Evolutionary conservation across 2,888 invertebrate species (phyloP).

Genomic region (Agapetus fuscipes): DNA sequence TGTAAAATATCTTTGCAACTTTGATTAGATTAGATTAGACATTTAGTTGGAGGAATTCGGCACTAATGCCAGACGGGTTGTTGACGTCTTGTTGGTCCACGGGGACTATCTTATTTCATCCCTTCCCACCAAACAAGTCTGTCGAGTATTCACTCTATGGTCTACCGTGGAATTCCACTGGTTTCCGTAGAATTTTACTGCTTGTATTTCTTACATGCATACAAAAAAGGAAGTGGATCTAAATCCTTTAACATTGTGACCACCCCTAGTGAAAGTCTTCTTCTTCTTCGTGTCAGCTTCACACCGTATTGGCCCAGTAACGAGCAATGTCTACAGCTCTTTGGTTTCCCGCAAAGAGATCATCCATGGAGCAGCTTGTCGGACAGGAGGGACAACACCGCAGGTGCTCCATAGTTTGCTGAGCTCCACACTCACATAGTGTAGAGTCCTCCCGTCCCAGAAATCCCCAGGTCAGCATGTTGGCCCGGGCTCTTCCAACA

Average conservation of each 20-base stretch:
- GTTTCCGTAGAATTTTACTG: no score
- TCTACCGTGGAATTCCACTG: no score
- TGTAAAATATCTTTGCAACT: no score
- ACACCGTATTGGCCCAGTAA: not conserved
- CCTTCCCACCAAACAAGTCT: no score
- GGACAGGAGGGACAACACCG: not conserved
- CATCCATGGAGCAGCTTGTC: not conserved
- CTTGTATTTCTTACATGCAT: no score
- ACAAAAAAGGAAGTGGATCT: no score
- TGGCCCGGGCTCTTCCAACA: not conserved
- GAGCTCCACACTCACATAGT: not conserved
- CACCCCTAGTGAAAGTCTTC: not conserved
- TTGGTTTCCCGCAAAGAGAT: not conserved
- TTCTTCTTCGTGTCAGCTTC: not conserved
- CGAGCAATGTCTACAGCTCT: not conserved
- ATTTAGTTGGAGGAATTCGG: no score
- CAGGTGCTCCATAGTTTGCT: not conserved
- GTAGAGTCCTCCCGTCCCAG: not conserved
- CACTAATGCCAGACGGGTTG: no score
- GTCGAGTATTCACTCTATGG: no score
- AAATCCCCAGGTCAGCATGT: not conserved
- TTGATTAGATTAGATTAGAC: no score
- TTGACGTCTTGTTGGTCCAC: no score
- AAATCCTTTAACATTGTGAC: constrained; percentile 1
- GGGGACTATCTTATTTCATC: no score